Conservation (phyloP, 2,797 vertebrate genomes). For the Schizothorax lantsangensis region DNA sequence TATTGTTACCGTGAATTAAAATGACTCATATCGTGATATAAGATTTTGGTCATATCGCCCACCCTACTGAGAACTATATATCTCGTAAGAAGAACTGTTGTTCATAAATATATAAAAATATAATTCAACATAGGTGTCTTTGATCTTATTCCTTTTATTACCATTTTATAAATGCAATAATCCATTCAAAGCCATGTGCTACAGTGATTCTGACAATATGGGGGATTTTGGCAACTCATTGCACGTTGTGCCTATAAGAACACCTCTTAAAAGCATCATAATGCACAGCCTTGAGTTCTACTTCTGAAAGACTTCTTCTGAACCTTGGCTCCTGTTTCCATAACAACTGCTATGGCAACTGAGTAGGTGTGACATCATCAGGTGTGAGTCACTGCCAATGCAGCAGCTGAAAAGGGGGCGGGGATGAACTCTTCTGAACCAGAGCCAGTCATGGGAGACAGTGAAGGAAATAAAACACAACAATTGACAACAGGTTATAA, state of each 20-base stretch:
- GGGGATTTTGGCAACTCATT: neutral
- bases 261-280: neutral
- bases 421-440: constrained; percentile 61
- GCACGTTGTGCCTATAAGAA: neutral
- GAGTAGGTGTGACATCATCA: constrained; percentile 73
- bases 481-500: neutral
- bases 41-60: neutral
- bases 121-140: neutral
- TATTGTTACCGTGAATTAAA: no score
- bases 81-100: neutral
- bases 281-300: constrained; percentile 48
- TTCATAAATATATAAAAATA: no score
- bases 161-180: neutral
- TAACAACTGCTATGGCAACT: constrained; percentile 75
- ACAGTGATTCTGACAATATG: neutral
- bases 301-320: constrained; percentile 40
- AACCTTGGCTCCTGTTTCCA: constrained; percentile 68
- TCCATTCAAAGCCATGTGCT: neutral
- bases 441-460: neutral
- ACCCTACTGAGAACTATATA: neutral
- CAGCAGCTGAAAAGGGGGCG: constrained; percentile 60
- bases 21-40: no score
- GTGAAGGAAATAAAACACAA: neutral
- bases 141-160: neutral
- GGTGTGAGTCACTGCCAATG: constrained; percentile 72